These are phyloP conservation scores for Anabacerthia variegaticeps DNA, from an alignment of 2,797 vertebrate species.

Conservation along the genomic window DNA sequence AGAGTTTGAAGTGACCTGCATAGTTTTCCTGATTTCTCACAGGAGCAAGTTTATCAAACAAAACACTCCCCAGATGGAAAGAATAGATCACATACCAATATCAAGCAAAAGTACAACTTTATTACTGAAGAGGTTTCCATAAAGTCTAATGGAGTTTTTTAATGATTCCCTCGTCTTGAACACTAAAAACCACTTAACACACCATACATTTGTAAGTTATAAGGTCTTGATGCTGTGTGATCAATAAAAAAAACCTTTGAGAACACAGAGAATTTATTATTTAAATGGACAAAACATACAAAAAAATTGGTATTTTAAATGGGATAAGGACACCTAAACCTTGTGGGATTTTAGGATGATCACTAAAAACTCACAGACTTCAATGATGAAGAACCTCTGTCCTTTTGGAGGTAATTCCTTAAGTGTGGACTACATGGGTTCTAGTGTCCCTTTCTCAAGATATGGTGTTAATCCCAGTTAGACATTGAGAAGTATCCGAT, in stretches of 20 bases:
- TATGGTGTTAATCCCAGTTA: background rate
- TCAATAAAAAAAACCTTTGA: background rate
- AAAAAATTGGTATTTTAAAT: background rate
- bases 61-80: background rate
- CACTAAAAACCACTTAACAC: background rate
- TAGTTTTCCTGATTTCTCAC: background rate
- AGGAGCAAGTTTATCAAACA: background rate
- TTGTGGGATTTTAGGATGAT: background rate
- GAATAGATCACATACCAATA: background rate
- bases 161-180: background rate
- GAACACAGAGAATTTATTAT: background rate
- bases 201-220: background rate
- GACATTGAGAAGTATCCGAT: background rate
- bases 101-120: background rate
- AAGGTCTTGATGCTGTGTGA: background rate
- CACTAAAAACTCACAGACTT: background rate
- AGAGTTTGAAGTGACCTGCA: background rate
- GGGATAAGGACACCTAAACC: background rate
- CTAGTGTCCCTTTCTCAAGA: background rate
- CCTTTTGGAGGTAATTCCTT: background rate
- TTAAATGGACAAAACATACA: background rate
- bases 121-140: background rate
- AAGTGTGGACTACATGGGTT: background rate
- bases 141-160: background rate
- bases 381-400: background rate